A percentile compares a stretch with the other conserved stretches of the same genome.
phyloP scores from a whole-genome alignment of 2,888 invertebrate species.

The Drosophila prostipennis region DNA sequence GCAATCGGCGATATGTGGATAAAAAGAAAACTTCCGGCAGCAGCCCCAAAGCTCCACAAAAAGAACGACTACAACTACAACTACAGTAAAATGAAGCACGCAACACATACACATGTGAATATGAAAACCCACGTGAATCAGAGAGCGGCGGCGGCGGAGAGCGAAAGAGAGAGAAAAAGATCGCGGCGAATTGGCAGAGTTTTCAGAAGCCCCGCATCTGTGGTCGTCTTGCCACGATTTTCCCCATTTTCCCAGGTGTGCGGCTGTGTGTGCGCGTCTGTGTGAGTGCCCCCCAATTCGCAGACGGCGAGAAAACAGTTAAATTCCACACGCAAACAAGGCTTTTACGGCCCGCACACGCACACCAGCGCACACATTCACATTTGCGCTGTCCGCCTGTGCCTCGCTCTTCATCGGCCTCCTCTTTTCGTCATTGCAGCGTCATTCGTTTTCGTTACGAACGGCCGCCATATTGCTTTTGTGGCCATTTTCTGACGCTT shows the following conservation, averaged over 20 bases:
- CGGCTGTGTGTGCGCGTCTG: conserved; percentile 19
- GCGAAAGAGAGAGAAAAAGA: conserved; percentile 51
- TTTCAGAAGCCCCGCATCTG: conserved; percentile 51
- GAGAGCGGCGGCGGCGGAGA: conserved; percentile 64
- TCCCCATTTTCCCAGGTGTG: conserved; percentile 64
- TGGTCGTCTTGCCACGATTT: conserved; percentile 52
- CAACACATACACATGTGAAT: conserved; percentile 26
- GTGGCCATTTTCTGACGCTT: conserved; percentile 50
- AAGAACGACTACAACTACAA: conserved; percentile 21
- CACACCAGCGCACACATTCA: conserved; percentile 33
- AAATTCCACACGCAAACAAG: conserved; percentile 35
- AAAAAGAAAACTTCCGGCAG: conserved; percentile 74
- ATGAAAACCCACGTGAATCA: conserved; percentile 73
- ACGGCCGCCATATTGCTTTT: conserved; percentile 62
- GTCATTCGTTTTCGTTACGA: conserved; percentile 46
- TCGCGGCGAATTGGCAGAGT: conserved; percentile 74
- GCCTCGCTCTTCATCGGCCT: conserved; percentile 30
- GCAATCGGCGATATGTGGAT: conserved; percentile 58
- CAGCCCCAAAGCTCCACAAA: conserved; percentile 61
- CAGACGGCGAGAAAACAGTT: conserved; percentile 27
- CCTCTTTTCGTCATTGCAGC: conserved; percentile 50
- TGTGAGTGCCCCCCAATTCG: conserved; percentile 16
- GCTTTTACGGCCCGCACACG: conserved; percentile 24
- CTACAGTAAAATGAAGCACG: conserved; percentile 13
- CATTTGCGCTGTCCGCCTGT: conserved; percentile 25